Evolutionary conservation across 2,113 vertebrate genomes (phyloP), one percentile per base, ranked within the genome.

Genomic region (Chamaetylas fuelleborni): DNA sequence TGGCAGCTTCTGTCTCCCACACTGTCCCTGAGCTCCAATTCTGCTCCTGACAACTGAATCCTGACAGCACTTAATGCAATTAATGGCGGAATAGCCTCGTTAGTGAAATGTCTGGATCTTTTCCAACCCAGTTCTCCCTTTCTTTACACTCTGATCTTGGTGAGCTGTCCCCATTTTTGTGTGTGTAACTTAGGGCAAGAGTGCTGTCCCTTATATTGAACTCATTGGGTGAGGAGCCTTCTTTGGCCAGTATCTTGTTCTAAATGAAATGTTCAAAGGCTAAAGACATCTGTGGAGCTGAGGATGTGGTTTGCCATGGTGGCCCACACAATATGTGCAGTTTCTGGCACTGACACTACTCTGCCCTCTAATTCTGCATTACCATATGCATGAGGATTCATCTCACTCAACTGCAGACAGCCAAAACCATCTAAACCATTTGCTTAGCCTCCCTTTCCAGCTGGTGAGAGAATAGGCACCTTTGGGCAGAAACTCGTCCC

Each of bases 161-260:
- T 60, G 22, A 6, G 0, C 8, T 45, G 3, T 15, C 29, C n/a
- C 31, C 0, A 0, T 66, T 42, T 58, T 48, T 57, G 22, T 2
- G 0, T 18, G 25, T 9, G 19, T 19, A 78, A 15, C 25, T 53
- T 20, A 89, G 69, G 36, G 25, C 11, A 66, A 24, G 45, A 61
- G 20, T 14, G 57, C 24, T 47, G 5, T 22, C 17, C 25, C 26
- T 33, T 48, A 16, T 9, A 14, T 14, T 53, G 65, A 51, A n/a
- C 16, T 60, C 40, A 9, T 25, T 38, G 48, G 19, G 18, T 36
- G 36, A 69, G 62, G 33, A 51, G 18, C 36, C 71, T 51, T 33
- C 26, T 67, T 67, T 67, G 83, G 18, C 19, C 42, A 45, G 9
- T 31, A 57, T 12, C 29, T 60, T 18, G 26, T 33, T 40, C 12